Evolutionary conservation across 2,888 invertebrate genomes (phyloP), one percentile per base, ranked within the genome.

Genomic region (Frankliniella intonsa): DNA sequence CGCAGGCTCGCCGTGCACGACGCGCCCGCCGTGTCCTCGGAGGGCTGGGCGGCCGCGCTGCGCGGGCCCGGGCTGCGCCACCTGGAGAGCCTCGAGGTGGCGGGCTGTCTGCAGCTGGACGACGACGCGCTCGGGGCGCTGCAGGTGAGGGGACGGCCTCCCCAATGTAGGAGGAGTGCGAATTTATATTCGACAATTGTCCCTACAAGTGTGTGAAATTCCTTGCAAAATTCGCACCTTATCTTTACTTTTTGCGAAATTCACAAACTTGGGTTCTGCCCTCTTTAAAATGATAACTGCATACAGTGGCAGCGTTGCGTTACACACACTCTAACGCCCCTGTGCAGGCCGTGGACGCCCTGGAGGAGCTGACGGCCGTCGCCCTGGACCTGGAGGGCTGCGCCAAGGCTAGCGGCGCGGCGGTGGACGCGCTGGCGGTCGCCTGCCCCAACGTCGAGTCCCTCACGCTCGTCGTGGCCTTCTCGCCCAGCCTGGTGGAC

Each of bases 401-500:
- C 69, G 25, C 22, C 69, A 22, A 22, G 22, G 69, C 69, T 1
- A 76, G 69, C 69, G 69, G 69, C 10, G 69, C n/a, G 9, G 25
- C 69, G 69, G 69, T 76, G 25, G 69, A 76, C 69, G 69, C 69
- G 22, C 22, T 76, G 8, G 25, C 69, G 2, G 10, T 12, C 25
- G 22, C 25, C 11, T 76, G 69, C 69, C 69, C 69, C 69, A 76
- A 76, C 69, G 69, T 76, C 69, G 69, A 76, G 69, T 25, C 22
- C 69, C 69, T 76, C 22, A 76, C 69, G 22, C 25, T 76, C 25
- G 25, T 22, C 11, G 69, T 22, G 69, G 25, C 69, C 69, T 76
- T 76, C 69, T 76, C 69, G 11, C 69, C 25, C 69, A 76, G 69
- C 69, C 25, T 76, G 25, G 69, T 76, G 69, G 69, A n/a, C 69